Evolutionary conservation across 2,797 vertebrate genomes (phyloP).

Genomic region (Falco naumanni): DNA sequence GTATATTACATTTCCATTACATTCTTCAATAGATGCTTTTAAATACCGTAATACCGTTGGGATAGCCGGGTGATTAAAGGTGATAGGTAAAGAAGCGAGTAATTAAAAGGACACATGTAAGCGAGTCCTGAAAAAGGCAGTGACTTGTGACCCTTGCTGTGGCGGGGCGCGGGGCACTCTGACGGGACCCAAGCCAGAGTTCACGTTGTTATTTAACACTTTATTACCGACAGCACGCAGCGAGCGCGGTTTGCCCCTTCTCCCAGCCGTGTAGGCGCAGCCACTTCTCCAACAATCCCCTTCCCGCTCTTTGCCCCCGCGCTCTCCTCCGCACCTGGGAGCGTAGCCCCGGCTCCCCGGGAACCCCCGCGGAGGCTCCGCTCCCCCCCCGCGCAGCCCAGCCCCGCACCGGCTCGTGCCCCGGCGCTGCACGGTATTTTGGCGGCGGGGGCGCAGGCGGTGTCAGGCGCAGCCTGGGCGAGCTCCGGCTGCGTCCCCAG

Average conservation of each 20-base stretch:
- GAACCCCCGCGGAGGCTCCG: not conserved
- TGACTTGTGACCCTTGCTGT: not conserved
- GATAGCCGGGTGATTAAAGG: conserved; percentile 56
- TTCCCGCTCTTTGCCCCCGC: not conserved
- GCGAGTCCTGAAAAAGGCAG: not conserved
- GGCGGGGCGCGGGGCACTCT: not conserved
- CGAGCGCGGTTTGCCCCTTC: not conserved
- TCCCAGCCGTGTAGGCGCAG: not conserved
- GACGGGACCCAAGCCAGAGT: not conserved
- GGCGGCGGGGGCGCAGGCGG: not conserved
- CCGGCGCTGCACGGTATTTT: not conserved
- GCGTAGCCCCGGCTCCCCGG: not conserved
- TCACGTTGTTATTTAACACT: conserved; percentile 6
- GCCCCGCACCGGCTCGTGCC: not conserved
- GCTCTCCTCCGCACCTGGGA: not conserved
- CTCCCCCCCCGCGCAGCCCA: not conserved
- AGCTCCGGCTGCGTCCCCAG: not conserved
- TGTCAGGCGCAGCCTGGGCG: not conserved
- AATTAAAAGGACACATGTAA: conserved; percentile 55
- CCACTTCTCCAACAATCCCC: not conserved
- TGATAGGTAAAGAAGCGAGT: conserved; percentile 43
- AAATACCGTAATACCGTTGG: conserved; percentile 51
- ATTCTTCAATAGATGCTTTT: conserved; percentile 62
- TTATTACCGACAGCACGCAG: not conserved
- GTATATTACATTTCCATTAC: conserved; percentile 60